Conservation (phyloP, 2,888 invertebrate species). For the Alviniconcha strummeri region DNA sequence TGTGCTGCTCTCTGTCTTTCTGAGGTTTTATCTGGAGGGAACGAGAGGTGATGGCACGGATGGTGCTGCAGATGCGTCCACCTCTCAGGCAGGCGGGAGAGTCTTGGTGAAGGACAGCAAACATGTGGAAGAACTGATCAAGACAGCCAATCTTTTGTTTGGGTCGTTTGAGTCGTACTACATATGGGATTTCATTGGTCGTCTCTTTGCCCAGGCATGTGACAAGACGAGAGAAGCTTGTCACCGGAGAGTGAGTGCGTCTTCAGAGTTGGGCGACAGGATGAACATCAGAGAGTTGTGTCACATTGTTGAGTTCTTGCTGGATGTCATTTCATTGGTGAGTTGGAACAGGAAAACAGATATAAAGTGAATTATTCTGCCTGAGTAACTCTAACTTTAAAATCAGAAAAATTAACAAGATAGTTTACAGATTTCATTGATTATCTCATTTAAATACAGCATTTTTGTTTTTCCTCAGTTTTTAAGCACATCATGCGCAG, state of each 20-base stretch:
- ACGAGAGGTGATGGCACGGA: conserved; percentile 39
- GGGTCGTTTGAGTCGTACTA: conserved; percentile 89
- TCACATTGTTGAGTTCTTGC: conserved; percentile 82
- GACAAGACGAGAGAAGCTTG: conserved; percentile 34
- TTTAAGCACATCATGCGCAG: no score
- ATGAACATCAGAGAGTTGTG: conserved; percentile 80
- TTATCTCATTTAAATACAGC: no score
- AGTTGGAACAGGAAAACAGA: conserved; percentile 37
- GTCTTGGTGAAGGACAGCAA: conserved; percentile 40
- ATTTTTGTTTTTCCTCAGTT: no score
- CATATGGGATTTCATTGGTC: conserved; percentile 85
- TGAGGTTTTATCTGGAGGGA: conserved; percentile 66
- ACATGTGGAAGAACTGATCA: conserved; percentile 73
- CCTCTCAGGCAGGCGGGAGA: background rate
- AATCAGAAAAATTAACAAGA: no score
- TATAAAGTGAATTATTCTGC: no score
- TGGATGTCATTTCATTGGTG: conserved; percentile 80
- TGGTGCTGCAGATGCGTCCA: background rate
- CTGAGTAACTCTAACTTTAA: no score
- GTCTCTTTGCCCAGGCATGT: conserved; percentile 70
- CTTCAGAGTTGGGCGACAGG: conserved; percentile 3
- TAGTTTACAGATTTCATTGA: no score
- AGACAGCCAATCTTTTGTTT: conserved; percentile 89
- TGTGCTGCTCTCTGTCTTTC: conserved; percentile 80
- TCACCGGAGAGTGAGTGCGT: background rate